Evolutionary conservation across 1,140 invertebrate genomes (phyloP).

Genomic region (Eriocheir sinensis): DNA sequence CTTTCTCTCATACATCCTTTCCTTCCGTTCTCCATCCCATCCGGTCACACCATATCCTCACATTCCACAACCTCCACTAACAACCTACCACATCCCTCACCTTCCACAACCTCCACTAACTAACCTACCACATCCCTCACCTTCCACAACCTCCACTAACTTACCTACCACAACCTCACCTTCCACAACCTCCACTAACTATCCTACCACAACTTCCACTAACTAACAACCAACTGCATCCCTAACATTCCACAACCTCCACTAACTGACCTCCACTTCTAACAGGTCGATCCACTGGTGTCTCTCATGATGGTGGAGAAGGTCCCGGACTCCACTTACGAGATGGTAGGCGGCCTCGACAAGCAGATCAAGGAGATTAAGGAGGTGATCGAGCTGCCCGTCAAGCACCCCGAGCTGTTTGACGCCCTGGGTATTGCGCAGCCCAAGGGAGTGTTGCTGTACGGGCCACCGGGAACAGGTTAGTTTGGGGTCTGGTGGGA

Average conservation of each 20-base stretch:
- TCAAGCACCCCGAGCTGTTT: conserved; percentile 99
- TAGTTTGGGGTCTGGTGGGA: no score
- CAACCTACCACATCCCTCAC: neutral
- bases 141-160: no score
- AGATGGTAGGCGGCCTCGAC: conserved; percentile 99
- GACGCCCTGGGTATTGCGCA: conserved; percentile 99
- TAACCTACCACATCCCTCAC: no score
- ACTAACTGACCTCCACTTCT: neutral
- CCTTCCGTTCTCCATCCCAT: no score
- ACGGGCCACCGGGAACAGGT: conserved; percentile 97
- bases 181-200: no score
- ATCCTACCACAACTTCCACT: neutral
- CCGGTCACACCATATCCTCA: no score
- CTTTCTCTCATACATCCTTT: no score
- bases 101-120: neutral
- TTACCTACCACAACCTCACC: no score
- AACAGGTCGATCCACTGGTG: conserved; percentile 97
- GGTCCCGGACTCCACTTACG: conserved; percentile 99
- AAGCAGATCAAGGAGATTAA: conserved; percentile 99
- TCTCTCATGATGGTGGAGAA: conserved; percentile 99
- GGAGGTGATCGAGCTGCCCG: conserved; percentile 99
- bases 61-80: no score
- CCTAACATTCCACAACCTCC: neutral
- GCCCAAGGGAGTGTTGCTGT: conserved; percentile 98
- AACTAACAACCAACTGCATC: neutral